Evolutionary conservation across 37 sponge, comb jelly and placozoan species (phyloP).

Genomic region (Theonella swinhoei): DNA sequence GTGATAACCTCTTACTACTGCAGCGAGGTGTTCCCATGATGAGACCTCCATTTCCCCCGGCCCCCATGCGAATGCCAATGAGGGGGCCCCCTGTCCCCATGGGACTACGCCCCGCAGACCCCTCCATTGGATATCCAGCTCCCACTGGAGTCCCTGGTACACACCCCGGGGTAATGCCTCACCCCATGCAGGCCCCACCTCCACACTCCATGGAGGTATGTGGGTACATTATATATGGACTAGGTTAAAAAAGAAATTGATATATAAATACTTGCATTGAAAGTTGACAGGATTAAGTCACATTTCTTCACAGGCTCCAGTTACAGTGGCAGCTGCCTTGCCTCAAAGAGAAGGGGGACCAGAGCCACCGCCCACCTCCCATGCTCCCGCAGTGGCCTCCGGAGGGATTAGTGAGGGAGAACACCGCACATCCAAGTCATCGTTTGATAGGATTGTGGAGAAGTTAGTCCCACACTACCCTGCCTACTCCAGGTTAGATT

Average conservation of each 20-base stretch:
- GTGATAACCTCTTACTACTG: too few species aligned
- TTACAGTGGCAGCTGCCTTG: neutral
- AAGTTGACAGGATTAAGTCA: neutral
- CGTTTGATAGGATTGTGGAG: slow-evolving; percentile 51
- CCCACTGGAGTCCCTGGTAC: neutral
- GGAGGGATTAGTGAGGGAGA: neutral
- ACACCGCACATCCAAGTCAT: slow-evolving; percentile 6
- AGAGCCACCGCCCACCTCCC: neutral
- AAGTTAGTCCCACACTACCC: slow-evolving; percentile 43
- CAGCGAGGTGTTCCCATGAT: slow-evolving; percentile 1
- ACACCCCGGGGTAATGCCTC: neutral
- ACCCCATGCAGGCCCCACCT: neutral
- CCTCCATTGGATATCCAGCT: neutral
- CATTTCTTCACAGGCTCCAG: neutral
- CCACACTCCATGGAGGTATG: neutral
- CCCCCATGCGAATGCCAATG: neutral
- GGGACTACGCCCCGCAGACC: neutral
- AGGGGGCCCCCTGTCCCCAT: neutral
- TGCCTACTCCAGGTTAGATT: slow-evolving; percentile 31
- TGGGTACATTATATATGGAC: too few species aligned
- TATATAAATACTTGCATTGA: neutral
- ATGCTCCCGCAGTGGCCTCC: neutral
- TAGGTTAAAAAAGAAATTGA: too few species aligned
- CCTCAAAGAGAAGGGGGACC: neutral
- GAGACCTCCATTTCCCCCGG: neutral